Evolutionary conservation across 2,888 invertebrate species (phyloP).

Genomic region (Leptinotarsa rubiginosa): DNA sequence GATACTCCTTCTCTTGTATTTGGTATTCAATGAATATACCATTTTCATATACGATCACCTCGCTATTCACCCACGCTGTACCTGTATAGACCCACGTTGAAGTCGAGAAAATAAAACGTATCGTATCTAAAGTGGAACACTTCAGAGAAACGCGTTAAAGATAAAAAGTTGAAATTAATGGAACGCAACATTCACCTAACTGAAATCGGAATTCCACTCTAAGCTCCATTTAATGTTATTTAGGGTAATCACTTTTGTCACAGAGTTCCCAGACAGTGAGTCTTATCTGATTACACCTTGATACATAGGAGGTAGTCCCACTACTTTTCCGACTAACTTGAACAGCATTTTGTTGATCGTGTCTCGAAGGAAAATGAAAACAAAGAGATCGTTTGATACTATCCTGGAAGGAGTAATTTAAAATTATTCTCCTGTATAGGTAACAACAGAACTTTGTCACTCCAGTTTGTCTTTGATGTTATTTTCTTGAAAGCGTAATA

Average conservation of each 20-base stretch:
- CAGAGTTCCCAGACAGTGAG: constrained; percentile 17
- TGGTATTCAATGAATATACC: too few relatives aligned
- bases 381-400: too few relatives aligned
- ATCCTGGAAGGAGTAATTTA: too few relatives aligned
- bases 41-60: too few relatives aligned
- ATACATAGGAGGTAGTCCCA: constrained; percentile 35
- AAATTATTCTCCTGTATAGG: too few relatives aligned
- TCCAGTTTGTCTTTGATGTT: too few relatives aligned
- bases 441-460: too few relatives aligned
- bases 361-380: not conserved
- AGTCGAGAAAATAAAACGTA: too few relatives aligned
- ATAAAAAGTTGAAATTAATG: constrained; percentile 13
- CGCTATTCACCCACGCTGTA: too few relatives aligned
- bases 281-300: constrained; percentile 33
- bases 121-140: not conserved
- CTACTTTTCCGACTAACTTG: constrained; percentile 34
- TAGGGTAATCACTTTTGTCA: constrained; percentile 33
- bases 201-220: constrained; percentile 10
- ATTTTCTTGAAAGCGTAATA: too few relatives aligned
- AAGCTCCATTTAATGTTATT: constrained; percentile 29
- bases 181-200: not conserved
- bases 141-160: not conserved
- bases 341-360: not conserved
- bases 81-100: too few relatives aligned
- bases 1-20: too few relatives aligned